These are phyloP conservation scores for Oceanodroma tethys DNA, from an alignment of 2,113 vertebrate genomes.

Conservation along the genomic window DNA sequence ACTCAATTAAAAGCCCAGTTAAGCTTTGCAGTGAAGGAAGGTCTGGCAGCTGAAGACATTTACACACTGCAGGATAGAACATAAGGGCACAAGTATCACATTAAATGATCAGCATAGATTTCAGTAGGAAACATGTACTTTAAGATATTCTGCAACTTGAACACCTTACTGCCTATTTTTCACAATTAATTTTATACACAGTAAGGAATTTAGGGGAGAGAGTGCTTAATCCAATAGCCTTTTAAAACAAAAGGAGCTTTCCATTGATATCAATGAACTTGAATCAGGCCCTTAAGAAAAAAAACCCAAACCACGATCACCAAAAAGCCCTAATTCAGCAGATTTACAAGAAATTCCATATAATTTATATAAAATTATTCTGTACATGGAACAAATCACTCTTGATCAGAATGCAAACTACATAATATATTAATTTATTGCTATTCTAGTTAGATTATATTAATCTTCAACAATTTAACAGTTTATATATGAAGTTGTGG, in stretches of 20 bases:
- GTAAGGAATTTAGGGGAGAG: neutral
- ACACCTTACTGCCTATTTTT: neutral
- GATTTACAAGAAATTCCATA: neutral
- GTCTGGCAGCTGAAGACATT: neutral
- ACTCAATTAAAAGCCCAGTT: neutral
- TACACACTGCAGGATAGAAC: neutral
- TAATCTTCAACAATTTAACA: neutral
- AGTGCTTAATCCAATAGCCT: neutral
- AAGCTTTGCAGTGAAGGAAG: neutral
- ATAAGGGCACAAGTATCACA: neutral
- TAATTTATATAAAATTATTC: neutral
- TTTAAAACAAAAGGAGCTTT: neutral
- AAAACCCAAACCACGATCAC: neutral
- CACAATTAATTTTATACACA: neutral
- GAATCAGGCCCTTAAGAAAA: neutral
- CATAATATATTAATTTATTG: neutral
- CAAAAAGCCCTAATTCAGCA: neutral
- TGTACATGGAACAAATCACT: accelerated
- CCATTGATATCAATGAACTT: neutral
- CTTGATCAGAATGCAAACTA: neutral
- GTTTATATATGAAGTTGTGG: neutral
- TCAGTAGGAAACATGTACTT: neutral
- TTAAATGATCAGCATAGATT: neutral
- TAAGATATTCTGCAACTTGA: neutral
- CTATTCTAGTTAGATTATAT: neutral